These are phyloP conservation scores for Eristalis pertinax DNA, from an alignment of 2,888 invertebrate genomes.

Conservation along the genomic window DNA sequence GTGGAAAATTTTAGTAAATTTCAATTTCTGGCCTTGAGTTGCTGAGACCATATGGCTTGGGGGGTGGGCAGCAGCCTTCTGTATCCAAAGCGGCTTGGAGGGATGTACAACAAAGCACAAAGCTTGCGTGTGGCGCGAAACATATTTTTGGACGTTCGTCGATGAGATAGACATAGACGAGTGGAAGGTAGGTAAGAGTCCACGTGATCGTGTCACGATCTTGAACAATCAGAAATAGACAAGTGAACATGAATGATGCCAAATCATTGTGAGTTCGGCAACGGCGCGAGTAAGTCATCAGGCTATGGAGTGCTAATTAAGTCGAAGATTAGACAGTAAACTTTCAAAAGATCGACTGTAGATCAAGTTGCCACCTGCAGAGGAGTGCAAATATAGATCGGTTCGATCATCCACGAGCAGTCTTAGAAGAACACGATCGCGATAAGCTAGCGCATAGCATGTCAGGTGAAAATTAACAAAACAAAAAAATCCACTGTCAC, in stretches of 20 bases:
- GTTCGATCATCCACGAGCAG: background rate
- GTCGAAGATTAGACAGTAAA: background rate
- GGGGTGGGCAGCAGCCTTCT: background rate
- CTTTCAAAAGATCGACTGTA: background rate
- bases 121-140: too few relatives aligned
- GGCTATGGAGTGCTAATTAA: background rate
- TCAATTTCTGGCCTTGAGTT: background rate
- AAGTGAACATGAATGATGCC: background rate
- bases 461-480: background rate
- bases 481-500: background rate
- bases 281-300: background rate
- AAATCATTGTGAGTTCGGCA: background rate
- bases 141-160: background rate
- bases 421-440: too few relatives aligned
- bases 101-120: too few relatives aligned
- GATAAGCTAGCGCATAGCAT: background rate
- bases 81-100: background rate
- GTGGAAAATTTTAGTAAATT: background rate
- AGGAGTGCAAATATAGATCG: background rate
- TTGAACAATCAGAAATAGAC: background rate
- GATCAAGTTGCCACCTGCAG: background rate
- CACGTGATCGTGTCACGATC: background rate
- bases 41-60: background rate
- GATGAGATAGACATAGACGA: background rate
- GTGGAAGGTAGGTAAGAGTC: background rate